Percentiles rank a stretch among this genome's conserved stretches.
Conservation (phyloP, 2,797 vertebrate species). For the Hirundo rustica region DNA sequence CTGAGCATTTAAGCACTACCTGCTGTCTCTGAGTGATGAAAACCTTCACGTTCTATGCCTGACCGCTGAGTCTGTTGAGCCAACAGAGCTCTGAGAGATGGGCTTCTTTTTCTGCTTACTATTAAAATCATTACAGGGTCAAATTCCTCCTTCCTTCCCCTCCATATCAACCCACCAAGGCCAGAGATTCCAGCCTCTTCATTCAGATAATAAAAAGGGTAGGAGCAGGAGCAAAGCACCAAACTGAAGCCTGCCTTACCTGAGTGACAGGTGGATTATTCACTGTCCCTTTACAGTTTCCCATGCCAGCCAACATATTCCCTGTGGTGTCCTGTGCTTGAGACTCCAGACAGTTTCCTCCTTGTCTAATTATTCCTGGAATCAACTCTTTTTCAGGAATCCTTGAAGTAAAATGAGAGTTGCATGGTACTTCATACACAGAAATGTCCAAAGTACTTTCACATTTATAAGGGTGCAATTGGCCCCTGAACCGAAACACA, state of each 20-base stretch:
- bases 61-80: not conserved
- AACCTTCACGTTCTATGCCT: not conserved
- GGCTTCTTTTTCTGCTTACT: not conserved
- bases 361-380: constrained; percentile 89
- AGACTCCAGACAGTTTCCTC: constrained; percentile 88
- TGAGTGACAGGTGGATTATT: constrained; percentile 83
- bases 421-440: not conserved
- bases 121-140: not conserved
- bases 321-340: constrained; percentile 81
- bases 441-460: not conserved
- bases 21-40: not conserved
- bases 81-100: not conserved
- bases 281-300: constrained; percentile 83
- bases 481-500: not conserved
- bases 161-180: not conserved
- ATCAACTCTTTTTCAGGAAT: constrained; percentile 91
- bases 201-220: not conserved
- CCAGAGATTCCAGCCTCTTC: not conserved
- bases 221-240: not conserved
- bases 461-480: not conserved
- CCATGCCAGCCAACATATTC: constrained; percentile 74
- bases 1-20: not conserved
- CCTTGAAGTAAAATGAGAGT: constrained; percentile 71
- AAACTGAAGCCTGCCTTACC: constrained; percentile 75
- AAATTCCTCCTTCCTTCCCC: not conserved